phyloP scores from a whole-genome alignment of 2,888 invertebrate genomes.

The Diploptera punctata region DNA sequence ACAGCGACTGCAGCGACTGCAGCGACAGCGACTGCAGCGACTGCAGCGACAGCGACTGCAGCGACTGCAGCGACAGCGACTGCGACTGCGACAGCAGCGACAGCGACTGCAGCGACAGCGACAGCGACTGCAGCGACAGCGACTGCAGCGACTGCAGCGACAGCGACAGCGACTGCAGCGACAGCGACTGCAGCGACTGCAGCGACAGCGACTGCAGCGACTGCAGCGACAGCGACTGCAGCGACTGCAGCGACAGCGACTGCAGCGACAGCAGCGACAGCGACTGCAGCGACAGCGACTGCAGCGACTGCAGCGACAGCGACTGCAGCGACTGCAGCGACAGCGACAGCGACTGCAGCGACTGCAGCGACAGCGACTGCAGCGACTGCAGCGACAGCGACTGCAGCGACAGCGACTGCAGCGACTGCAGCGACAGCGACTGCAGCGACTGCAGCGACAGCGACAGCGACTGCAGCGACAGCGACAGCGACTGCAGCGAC shows the following conservation, averaged over 20 bases:
- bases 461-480: slow-evolving; percentile 2
- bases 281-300: slow-evolving; percentile 6
- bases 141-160: slow-evolving; percentile 2
- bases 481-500: not conserved
- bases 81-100: slow-evolving; percentile 6
- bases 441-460: not conserved
- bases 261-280: slow-evolving; percentile 1
- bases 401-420: not conserved
- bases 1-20: not conserved
- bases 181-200: not conserved
- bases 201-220: not conserved
- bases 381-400: not conserved
- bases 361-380: slow-evolving; percentile 8
- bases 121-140: slow-evolving; percentile 6
- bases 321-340: slow-evolving; percentile 5
- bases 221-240: slow-evolving; percentile 1
- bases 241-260: slow-evolving; percentile 1
- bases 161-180: slow-evolving; percentile 9
- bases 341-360: slow-evolving; percentile 11
- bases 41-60: slow-evolving; percentile 1
- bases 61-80: too few species aligned
- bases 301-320: slow-evolving; percentile 3
- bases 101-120: slow-evolving; percentile 13
- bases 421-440: not conserved
- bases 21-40: too few species aligned